Evolutionary conservation across 2,797 vertebrate species (phyloP).

Genomic region (Anomalospiza imberbis): DNA sequence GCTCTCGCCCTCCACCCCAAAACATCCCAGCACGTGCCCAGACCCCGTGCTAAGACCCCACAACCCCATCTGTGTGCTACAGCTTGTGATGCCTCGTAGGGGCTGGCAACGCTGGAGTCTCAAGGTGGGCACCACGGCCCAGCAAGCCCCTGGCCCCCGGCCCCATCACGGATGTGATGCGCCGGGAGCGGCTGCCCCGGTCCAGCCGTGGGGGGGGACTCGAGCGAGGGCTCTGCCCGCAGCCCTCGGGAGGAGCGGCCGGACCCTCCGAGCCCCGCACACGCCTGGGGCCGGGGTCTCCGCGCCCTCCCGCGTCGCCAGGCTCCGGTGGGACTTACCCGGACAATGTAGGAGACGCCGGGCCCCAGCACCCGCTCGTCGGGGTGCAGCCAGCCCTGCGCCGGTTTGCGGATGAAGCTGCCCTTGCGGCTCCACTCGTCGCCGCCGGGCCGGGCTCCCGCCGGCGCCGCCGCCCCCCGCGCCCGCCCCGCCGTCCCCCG

Average conservation of each 20-base stretch:
- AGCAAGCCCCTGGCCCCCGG: background rate
- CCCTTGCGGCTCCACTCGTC: constrained; percentile 11
- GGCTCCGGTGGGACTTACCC: background rate
- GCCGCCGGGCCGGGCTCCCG: background rate
- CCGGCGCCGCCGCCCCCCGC: too few relatives aligned
- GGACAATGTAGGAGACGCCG: constrained; percentile 18
- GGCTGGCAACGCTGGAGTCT: background rate
- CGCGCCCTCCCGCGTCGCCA: background rate
- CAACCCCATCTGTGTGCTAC: background rate
- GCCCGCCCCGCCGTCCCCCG: background rate
- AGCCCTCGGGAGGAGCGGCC: background rate
- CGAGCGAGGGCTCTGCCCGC: background rate
- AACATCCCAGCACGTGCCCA: rapidly evolving
- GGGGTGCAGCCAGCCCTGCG: constrained; percentile 18
- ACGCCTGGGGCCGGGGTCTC: background rate
- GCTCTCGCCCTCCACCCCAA: rapidly evolving
- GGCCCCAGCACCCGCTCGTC: constrained; percentile 15
- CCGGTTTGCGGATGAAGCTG: constrained; percentile 25
- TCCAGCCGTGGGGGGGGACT: background rate
- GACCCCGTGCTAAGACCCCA: rapidly evolving
- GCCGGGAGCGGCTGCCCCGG: background rate
- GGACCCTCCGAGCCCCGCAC: background rate
- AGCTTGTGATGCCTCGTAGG: background rate
- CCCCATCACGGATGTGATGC: background rate
- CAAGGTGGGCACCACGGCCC: background rate